Conservation (phyloP, 2,797 vertebrate genomes). For the Paedocypris micromegethes region DNA sequence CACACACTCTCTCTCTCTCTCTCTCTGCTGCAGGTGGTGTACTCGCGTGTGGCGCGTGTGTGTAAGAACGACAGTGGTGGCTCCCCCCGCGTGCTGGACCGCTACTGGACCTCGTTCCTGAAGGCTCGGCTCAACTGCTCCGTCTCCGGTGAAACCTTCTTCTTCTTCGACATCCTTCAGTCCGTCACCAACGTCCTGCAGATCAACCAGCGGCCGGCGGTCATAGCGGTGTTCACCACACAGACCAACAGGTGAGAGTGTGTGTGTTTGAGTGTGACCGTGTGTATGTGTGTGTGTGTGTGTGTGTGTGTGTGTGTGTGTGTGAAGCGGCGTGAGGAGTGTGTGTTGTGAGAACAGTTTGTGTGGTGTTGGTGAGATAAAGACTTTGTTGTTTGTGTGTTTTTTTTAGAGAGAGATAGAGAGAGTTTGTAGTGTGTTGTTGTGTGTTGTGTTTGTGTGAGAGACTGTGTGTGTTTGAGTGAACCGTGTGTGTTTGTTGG, state of each 20-base stretch:
- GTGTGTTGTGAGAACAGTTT: too few relatives aligned
- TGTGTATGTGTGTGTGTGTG: too few relatives aligned
- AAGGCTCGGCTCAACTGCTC: constrained; percentile 94
- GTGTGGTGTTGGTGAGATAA: too few relatives aligned
- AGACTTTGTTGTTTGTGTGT: too few relatives aligned
- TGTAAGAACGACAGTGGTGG: constrained; percentile 85
- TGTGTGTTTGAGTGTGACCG: too few relatives aligned
- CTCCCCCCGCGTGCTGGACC: constrained; percentile 79
- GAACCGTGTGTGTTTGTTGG: constrained; percentile 57
- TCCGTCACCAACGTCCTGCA: constrained; percentile 88
- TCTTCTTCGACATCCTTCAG: constrained; percentile 95
- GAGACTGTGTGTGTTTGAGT: too few relatives aligned
- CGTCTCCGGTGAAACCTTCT: constrained; percentile 88
- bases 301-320: too few relatives aligned
- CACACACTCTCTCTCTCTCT: neutral
- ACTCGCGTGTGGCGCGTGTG: constrained; percentile 81
- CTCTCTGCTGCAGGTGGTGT: constrained; percentile 68
- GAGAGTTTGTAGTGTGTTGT: too few relatives aligned
- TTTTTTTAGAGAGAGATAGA: too few relatives aligned
- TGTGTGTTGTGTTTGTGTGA: too few relatives aligned
- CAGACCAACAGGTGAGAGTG: constrained; percentile 84
- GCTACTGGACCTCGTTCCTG: constrained; percentile 81
- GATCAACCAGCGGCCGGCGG: constrained; percentile 80
- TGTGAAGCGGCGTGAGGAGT: too few relatives aligned
- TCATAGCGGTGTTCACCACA: constrained; percentile 92